These are phyloP conservation scores for Neomorphus geoffroyi DNA, from an alignment of 2,797 vertebrate genomes.

Conservation along the genomic window DNA sequence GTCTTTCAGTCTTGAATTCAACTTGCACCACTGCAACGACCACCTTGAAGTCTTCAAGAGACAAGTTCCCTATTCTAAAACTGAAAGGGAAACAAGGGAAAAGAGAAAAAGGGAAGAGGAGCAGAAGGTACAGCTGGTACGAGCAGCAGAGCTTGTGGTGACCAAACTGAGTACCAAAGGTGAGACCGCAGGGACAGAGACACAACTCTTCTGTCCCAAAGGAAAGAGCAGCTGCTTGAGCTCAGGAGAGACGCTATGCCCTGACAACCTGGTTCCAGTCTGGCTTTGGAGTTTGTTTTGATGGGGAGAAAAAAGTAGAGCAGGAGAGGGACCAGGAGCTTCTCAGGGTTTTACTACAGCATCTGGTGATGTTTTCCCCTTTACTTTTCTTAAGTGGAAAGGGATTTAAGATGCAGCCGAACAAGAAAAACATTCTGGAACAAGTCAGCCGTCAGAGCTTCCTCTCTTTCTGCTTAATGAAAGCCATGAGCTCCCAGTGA, in stretches of 20 bases:
- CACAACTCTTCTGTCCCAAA: neutral
- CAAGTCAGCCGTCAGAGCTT: slow-evolving; percentile 16
- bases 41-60: neutral
- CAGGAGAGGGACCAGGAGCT: neutral
- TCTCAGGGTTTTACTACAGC: neutral
- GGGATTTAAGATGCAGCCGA: neutral
- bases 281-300: neutral
- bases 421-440: slow-evolving; percentile 29
- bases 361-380: slow-evolving; percentile 16
- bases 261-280: neutral
- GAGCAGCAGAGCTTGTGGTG: neutral
- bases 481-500: slow-evolving; percentile 45
- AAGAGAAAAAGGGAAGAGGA: neutral
- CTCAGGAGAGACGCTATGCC: neutral
- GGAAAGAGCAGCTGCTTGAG: neutral
- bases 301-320: neutral
- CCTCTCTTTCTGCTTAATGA: slow-evolving; percentile 51
- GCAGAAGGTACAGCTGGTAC: neutral
- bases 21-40: neutral
- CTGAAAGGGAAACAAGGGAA: neutral
- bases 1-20: neutral
- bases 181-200: neutral
- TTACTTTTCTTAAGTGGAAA: neutral
- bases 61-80: neutral
- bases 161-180: neutral